Evolutionary conservation across 2,113 vertebrate species (phyloP).

Genomic region (Catharus minimus): DNA sequence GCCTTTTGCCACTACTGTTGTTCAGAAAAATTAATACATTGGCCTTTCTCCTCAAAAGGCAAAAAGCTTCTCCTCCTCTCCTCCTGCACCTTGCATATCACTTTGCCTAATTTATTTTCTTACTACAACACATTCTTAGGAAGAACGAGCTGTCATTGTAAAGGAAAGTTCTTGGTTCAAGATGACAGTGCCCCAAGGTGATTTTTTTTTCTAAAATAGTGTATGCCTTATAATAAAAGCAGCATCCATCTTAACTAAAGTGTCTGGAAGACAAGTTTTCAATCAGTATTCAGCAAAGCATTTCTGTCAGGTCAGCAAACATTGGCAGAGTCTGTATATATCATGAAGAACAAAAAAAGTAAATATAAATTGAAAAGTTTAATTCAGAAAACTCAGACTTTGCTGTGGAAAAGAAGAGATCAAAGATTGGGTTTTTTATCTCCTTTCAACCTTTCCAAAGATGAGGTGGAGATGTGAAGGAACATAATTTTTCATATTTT

Average conservation of each 20-base stretch:
- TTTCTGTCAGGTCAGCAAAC: conserved; percentile 1
- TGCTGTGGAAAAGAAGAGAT: not conserved
- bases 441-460: not conserved
- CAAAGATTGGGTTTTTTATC: not conserved
- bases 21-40: not conserved
- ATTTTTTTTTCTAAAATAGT: not conserved
- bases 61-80: not conserved
- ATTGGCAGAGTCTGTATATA: not conserved
- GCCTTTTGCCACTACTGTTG: not conserved
- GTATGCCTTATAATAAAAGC: not conserved
- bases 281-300: not conserved
- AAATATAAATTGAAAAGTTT: conserved; percentile 3
- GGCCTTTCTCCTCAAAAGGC: not conserved
- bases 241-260: not conserved
- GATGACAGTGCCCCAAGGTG: not conserved
- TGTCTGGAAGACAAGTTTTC: not conserved
- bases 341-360: not conserved
- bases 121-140: not conserved
- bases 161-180: not conserved
- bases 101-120: not conserved
- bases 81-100: not conserved
- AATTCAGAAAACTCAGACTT: not conserved
- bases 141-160: not conserved
- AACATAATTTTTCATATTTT: not conserved
- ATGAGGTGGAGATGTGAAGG: not conserved